Evolutionary conservation across 2,113 vertebrate species (phyloP).

Genomic region (Morphnarchus princeps): DNA sequence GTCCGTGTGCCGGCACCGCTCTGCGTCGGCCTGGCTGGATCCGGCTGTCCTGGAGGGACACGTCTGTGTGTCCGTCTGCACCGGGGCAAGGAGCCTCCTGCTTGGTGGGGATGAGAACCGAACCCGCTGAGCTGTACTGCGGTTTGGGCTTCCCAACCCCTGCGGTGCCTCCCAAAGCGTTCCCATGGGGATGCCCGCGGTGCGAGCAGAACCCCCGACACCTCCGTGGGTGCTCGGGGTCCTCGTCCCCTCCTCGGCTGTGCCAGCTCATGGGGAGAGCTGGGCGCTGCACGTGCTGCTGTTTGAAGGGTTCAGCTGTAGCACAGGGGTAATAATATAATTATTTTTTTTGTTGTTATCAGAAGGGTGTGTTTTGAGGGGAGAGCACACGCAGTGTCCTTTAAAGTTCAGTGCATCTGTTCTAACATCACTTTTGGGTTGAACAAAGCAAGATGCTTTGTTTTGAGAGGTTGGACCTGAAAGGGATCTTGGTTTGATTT

Average conservation of each 20-base stretch:
- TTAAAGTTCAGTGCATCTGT: neutral
- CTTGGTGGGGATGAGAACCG: fast-evolving
- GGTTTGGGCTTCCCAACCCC: neutral
- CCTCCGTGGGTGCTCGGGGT: fast-evolving
- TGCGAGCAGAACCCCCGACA: neutral
- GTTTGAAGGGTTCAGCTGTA: neutral
- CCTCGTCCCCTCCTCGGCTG: neutral
- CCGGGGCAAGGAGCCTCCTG: neutral
- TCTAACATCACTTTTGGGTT: neutral
- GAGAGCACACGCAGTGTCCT: neutral
- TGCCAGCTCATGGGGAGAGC: neutral
- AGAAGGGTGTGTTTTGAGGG: neutral
- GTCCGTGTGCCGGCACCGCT: fast-evolving
- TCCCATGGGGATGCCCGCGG: fast-evolving
- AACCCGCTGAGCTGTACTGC: neutral
- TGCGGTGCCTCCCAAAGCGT: fast-evolving
- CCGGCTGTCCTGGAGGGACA: neutral
- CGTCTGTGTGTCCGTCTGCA: fast-evolving
- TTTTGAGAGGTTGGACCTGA: neutral
- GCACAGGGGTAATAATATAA: neutral
- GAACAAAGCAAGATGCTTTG: neutral
- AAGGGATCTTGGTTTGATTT: neutral
- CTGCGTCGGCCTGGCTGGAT: fast-evolving
- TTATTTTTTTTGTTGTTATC: neutral
- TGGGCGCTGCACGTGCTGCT: neutral